Evolutionary conservation across 1,140 invertebrate genomes (phyloP), one percentile per base, ranked within the genome.

Genomic region (Lysiphlebus fabarum): DNA sequence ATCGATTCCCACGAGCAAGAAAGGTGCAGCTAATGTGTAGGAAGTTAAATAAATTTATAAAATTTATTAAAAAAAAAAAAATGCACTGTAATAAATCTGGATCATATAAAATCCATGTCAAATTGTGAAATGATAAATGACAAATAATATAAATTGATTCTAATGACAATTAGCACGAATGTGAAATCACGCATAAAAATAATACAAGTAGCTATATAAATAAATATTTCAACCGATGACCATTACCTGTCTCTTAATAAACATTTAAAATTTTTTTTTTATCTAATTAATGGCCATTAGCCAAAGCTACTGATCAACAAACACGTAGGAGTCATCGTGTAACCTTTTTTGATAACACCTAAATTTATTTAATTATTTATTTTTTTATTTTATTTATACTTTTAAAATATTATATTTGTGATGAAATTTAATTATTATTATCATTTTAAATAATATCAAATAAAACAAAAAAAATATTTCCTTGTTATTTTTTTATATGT

Each of bases 211-310:
- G 17, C 1, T 17, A 17, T 26, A 26, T 26, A 47, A 47, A 53
- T 50, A 33, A 62, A 64, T 70, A 72, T 72, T 71, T 73, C 62
- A 57, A 64, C 62, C 63, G 64, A 42, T 56, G 62, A 61, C 61
- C 58, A 67, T 70, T 65, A 68, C 43, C 17, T 49, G 54, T 45
- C 64, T 62, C 60, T 65, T 65, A 51, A 68, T 72, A 73, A 59
- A 72, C 63, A 36, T 14, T 17, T 65, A 36, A 64, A 47, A 59
- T 65, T 70, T n/a, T n/a, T n/a, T n/a, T n/a, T n/a, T 72, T 70
- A 66, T 73, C 69, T 72, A 73, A 73, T 73, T 73, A 72, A 72
- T 71, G 71, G 68, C 71, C 64, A 72, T 73, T 72, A 73, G 67
- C 63, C 48, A 50, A 42, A 58, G 59, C 56, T 59, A 65, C 45